Evolutionary conservation across 1,140 invertebrate genomes (phyloP), one percentile per base, ranked within the genome.

Genomic region (Pectinophora gossypiella): DNA sequence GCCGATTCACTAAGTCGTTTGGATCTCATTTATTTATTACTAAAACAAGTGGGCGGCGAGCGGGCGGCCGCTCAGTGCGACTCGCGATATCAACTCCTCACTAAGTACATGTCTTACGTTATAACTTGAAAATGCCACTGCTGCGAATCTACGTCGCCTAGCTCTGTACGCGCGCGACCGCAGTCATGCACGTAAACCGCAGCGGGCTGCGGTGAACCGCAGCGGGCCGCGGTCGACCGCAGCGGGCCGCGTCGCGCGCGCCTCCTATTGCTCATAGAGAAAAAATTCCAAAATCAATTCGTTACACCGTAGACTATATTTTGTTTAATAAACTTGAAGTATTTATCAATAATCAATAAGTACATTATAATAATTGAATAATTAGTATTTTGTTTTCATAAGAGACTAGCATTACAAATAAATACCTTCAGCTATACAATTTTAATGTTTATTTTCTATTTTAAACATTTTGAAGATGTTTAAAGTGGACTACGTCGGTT

Each of bases 301-400:
- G 76, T 80, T 86, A 86, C 76, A 83, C 61, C 76, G 77, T 83
- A 83, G 74, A 83, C 78, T 86, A 85, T 83, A 82, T 77, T 69
- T 82, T 76, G 70, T 84, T 83, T 76, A 83, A 83, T 84, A 86
- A 86, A 86, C 74, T 86, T 82, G 77, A 86, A 86, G 77, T 86
- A 86, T 84, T 85, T 84, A 86, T 86, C 83, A 76, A 86, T 86
- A 84, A 86, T 87, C 81, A 87, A 85, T 85, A 85, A 87, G 81
- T 87, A 87, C 84, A 82, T 87, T 87, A 87, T 78, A 84, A 85
- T 87, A 84, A 87, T 85, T 87, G 84, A 87, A 87, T 87, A 85
- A 85, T 87, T 87, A 87, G 81, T 86, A 83, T 83, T 75, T 79
- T 81, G 76, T 83, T 84, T 61, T 87, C 81, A 84, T 85, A 87